Evolutionary conservation across 2,888 invertebrate species (phyloP).

Genomic region (Ophraella communa): DNA sequence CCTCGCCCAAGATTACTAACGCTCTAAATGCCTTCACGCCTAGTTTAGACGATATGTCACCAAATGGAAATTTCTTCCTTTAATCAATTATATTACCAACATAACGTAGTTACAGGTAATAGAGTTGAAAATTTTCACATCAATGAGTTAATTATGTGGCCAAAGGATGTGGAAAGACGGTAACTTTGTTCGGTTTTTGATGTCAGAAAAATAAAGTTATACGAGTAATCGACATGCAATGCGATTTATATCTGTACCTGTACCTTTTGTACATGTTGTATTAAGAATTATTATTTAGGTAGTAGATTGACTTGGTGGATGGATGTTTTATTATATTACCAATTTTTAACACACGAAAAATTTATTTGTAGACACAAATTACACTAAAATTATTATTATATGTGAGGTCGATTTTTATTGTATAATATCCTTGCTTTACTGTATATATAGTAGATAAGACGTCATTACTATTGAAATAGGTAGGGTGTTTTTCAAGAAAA

Average conservation of each 20-base stretch:
- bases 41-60: slow-evolving; percentile 21
- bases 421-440: too few relatives aligned
- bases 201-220: background rate
- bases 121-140: background rate
- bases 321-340: too few relatives aligned
- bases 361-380: too few relatives aligned
- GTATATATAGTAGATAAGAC: too few relatives aligned
- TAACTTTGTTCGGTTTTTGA: background rate
- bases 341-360: too few relatives aligned
- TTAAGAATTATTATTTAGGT: too few relatives aligned
- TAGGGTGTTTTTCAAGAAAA: too few relatives aligned
- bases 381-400: too few relatives aligned
- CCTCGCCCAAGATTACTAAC: slow-evolving; percentile 25
- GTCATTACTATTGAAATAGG: too few relatives aligned
- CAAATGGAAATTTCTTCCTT: slow-evolving; percentile 22
- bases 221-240: background rate
- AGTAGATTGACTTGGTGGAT: too few relatives aligned
- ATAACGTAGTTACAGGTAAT: slow-evolving; percentile 11
- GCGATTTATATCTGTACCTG: background rate
- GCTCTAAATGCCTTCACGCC: slow-evolving; percentile 25
- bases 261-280: background rate
- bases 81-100: slow-evolving; percentile 15
- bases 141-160: background rate
- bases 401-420: too few relatives aligned
- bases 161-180: background rate